Evolutionary conservation across 2,797 vertebrate genomes (phyloP), one percentile per base, ranked within the genome.

Genomic region (Gorsachius magnificus): DNA sequence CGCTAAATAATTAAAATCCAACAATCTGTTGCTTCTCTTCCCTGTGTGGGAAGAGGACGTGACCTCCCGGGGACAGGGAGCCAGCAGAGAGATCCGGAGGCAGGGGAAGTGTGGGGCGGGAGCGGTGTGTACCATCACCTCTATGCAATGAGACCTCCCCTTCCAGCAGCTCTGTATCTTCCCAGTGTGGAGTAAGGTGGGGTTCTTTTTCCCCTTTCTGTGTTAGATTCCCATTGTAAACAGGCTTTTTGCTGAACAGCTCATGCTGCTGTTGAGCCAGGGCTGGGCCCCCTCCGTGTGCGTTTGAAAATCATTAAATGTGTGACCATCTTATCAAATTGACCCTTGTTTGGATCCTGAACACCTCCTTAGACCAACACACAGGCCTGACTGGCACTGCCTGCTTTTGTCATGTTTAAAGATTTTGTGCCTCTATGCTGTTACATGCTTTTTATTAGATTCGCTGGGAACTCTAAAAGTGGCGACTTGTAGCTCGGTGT

Each of bases 31-130:
- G 16, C 25, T 38, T 16, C 20, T 71, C 6, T 64, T 63, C 57
- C 19, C 17, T 26, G 12, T 25, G 10, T 2, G 3, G 28, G 51
- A 72, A 85, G 66, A 38, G 56, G 31, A 33, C 0, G 2, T 46
- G 29, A n/a, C 24, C 22, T 86, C 28, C 45, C 0, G 1, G 29
- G 20, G 28, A 45, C 41, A 0, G 1, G 1, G 2, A 2, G 5
- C 48, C 45, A 46, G 36, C 38, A 72, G 60, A 65, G 76, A 82
- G 38, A 60, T 11, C 7, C 26, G 29, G 31, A 66, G 19, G n/a
- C 24, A 50, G 18, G 20, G 24, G n/a, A 76, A 85, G 13, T 4
- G 2, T 50, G 43, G 45, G 15, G 19, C 5, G 4, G 26, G 16
- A 92, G 71, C 4, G 1, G 16, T 26, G 31, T 0, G 4, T 48